Evolutionary conservation across 2,113 vertebrate species (phyloP).

Genomic region (Holacanthus passer): DNA sequence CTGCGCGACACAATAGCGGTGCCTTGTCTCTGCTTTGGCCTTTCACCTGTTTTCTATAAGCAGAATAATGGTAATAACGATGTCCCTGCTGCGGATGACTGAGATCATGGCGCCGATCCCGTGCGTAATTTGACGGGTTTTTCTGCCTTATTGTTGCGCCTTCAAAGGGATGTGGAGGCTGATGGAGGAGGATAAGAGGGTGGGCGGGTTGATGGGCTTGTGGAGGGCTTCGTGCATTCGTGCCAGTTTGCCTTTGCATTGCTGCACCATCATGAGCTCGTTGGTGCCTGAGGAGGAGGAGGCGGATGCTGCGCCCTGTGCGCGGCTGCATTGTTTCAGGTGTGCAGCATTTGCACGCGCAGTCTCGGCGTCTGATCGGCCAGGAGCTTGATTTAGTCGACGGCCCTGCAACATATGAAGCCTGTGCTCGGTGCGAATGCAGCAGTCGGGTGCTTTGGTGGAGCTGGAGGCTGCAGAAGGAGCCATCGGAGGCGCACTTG

Average conservation of each 20-base stretch:
- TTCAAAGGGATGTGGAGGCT: background rate
- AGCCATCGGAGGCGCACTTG: constrained; percentile 27
- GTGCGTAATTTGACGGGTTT: constrained; percentile 13
- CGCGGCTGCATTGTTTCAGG: constrained; percentile 67
- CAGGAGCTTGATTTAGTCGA: constrained; percentile 18
- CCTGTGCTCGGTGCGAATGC: background rate
- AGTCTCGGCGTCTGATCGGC: constrained; percentile 6
- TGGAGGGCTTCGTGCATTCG: constrained; percentile 21
- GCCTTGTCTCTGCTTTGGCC: background rate
- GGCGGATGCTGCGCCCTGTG: constrained; percentile 36
- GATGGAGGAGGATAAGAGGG: background rate
- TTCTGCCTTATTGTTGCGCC: constrained; percentile 7
- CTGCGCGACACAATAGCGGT: constrained; percentile 72
- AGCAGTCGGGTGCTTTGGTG: background rate
- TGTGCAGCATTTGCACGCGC: constrained; percentile 19
- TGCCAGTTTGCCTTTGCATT: constrained; percentile 49
- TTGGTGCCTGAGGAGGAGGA: constrained; percentile 37
- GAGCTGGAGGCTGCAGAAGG: background rate
- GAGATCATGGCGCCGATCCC: constrained; percentile 10
- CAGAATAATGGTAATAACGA: background rate
- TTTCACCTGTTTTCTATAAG: constrained; percentile 8
- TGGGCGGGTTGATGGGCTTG: constrained; percentile 6
- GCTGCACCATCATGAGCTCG: constrained; percentile 36
- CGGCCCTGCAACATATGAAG: background rate
- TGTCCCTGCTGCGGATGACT: background rate